Evolutionary conservation across 1,140 invertebrate species (phyloP), one percentile per base, ranked within the genome.

Genomic region (Dreissena rostriformis): DNA sequence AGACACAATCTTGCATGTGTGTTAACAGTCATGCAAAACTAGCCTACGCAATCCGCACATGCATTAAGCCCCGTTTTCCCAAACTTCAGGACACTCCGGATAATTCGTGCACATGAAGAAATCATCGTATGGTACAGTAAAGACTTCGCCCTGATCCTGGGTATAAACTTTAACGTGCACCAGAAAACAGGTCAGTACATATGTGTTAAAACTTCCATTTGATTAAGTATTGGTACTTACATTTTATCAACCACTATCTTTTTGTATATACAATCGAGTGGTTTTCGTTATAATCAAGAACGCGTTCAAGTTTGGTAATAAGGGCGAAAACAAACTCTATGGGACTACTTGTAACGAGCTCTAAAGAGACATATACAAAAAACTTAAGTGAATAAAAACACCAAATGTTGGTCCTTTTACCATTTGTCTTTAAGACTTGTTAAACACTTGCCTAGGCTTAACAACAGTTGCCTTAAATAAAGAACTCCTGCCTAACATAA

Each of bases 121-220:
- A 86, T 94, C 0, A 85, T 92, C 10, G 93, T 93, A 8, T 94
- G 94, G 94, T 94, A 94, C 85, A 92, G 92, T 72, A 92, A 92
- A 55, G 92, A 94, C 80, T 92, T 93, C 71, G 90, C 91, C 11
- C 89, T 91, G 67, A 84, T 92, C 4, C 86, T 94, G 11, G 88
- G 89, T 24, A 87, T 94, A 24, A 93, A 93, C 0, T 87, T 22
- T 49, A 61, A 61, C 17, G 22, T 61, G 57, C 57, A 61, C 57
- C 57, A 61, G 22, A 19, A 24, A 19, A 61, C 22, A 61, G 22
- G 17, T 61, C 11, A 61, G 22, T n/a, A n/a, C 12, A 61, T 61
- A 2, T 61, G 12, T n/a, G 6, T n/a, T 6, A n/a, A 61, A 5
- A n/a, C 22, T 61, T n/a, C 57, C 4, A 61, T n/a, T 19, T 4